phyloP scores from a whole-genome alignment of 2,797 vertebrate species.

The Halcyon leucocephala region DNA sequence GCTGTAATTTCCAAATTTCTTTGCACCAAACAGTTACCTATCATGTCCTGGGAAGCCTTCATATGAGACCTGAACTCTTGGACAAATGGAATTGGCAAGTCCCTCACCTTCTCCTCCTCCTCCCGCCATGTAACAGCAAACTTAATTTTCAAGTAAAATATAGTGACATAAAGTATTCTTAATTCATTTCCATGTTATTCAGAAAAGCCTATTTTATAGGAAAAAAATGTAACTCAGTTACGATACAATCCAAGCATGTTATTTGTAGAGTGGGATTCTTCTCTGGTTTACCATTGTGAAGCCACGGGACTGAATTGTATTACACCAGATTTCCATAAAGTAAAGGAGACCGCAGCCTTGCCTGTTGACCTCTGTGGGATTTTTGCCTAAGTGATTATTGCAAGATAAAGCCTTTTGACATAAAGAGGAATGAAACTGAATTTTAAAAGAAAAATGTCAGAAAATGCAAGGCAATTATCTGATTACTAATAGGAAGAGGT shows the following conservation, averaged over 20 bases:
- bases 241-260: neutral
- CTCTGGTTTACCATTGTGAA: neutral
- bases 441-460: constrained; percentile 28
- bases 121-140: neutral
- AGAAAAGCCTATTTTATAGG: neutral
- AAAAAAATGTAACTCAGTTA: neutral
- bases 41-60: neutral
- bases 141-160: neutral
- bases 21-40: neutral
- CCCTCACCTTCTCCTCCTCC: neutral
- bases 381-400: constrained; percentile 43
- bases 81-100: neutral
- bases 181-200: neutral
- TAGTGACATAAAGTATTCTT: neutral
- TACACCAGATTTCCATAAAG: constrained; percentile 17
- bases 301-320: neutral
- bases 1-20: neutral
- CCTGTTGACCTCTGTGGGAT: constrained; percentile 4
- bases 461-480: constrained; percentile 47
- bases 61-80: neutral
- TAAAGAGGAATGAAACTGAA: constrained; percentile 22
- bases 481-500: constrained; percentile 59
- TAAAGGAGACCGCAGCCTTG: constrained; percentile 9
- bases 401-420: constrained; percentile 46
- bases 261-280: neutral